Evolutionary conservation across 1,140 invertebrate species (phyloP).

Genomic region (Cardiocondyla obscurior): DNA sequence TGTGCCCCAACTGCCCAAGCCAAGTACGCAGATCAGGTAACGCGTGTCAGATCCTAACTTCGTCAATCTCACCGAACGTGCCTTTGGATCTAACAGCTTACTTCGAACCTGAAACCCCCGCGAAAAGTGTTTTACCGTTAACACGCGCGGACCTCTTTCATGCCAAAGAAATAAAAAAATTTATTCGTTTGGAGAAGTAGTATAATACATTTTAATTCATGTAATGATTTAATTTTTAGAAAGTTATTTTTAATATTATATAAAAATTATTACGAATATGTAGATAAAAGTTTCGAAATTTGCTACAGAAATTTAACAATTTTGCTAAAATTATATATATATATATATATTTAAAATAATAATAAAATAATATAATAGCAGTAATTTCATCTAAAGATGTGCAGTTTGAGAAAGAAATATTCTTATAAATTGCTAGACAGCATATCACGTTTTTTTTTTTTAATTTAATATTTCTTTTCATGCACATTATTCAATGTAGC

Average conservation of each 20-base stretch:
- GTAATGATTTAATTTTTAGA: not conserved
- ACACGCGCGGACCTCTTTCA: not conserved
- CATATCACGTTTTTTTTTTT: not conserved
- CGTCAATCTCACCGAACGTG: conserved; percentile 89
- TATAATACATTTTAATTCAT: not conserved
- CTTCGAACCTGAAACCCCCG: conserved; percentile 72
- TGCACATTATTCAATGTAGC: not conserved
- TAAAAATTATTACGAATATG: not conserved
- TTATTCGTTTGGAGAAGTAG: not conserved
- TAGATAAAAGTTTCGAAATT: not conserved
- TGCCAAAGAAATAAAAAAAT: not conserved
- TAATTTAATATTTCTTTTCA: not conserved
- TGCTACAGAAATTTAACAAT: not conserved
- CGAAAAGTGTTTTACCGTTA: conserved; percentile 7
- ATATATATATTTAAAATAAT: not conserved
- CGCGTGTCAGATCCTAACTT: conserved; percentile 90
- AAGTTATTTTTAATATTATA: not conserved
- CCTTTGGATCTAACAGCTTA: conserved; percentile 88
- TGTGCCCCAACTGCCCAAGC: conserved; percentile 89
- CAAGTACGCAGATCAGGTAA: conserved; percentile 94
- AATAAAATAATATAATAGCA: not conserved
- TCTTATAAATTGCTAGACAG: not conserved
- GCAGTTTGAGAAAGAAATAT: not conserved
- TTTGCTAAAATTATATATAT: not conserved
- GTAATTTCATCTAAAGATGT: not conserved